These are phyloP conservation scores for Sarcophaga carnaria DNA, from an alignment of 2,888 invertebrate species.

Conservation along the genomic window DNA sequence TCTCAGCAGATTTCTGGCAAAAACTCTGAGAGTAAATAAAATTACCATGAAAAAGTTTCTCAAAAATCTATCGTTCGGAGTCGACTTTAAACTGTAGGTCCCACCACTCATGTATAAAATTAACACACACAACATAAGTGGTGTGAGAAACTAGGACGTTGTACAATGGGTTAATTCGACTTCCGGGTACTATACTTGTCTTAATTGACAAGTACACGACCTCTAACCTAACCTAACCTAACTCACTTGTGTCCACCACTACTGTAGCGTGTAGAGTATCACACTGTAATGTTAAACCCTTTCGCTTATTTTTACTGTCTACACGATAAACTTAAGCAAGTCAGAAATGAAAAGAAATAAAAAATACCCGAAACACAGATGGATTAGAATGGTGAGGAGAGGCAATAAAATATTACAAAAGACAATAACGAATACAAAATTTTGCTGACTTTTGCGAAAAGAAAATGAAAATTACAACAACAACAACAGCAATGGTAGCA, in stretches of 20 bases:
- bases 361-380: constrained; percentile 10
- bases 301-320: neutral
- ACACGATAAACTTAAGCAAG: neutral
- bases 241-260: neutral
- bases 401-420: constrained; percentile 39
- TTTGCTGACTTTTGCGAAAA: constrained; percentile 50
- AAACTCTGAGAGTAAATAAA: too few relatives aligned
- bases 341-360: neutral
- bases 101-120: too few relatives aligned
- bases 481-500: neutral
- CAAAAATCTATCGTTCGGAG: too few relatives aligned
- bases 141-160: too few relatives aligned
- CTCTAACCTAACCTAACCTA: too few relatives aligned
- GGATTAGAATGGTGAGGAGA: constrained; percentile 26
- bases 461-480: neutral
- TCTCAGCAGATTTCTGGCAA: too few relatives aligned
- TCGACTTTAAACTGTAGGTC: too few relatives aligned
- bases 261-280: neutral
- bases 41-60: too few relatives aligned
- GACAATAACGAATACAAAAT: constrained; percentile 46
- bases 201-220: too few relatives aligned
- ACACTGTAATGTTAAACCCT: neutral
- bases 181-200: too few relatives aligned
- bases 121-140: too few relatives aligned
- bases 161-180: too few relatives aligned